phyloP scores from a whole-genome alignment of 1,140 invertebrate genomes.

The Hormaphis cornu region DNA sequence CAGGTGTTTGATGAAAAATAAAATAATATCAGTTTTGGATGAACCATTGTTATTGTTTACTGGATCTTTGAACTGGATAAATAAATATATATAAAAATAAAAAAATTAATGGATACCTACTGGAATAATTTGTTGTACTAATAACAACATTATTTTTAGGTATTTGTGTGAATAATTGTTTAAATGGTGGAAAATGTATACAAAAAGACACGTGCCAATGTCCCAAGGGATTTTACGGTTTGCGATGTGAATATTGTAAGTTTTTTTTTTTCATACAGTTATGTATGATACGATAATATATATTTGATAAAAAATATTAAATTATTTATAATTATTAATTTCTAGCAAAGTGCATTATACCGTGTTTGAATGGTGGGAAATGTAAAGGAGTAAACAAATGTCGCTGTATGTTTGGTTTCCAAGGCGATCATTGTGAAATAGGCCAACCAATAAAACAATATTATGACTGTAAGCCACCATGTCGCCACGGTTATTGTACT shows the following conservation, averaged over 20 bases:
- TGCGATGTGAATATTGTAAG: conserved; percentile 83
- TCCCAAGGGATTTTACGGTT: conserved; percentile 36
- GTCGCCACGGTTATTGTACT: conserved; percentile 31
- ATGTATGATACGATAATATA: no score
- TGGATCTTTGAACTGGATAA: no score
- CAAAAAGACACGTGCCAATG: conserved; percentile 35
- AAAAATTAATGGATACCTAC: no score
- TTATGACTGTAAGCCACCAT: conserved; percentile 28
- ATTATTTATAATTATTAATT: conserved; percentile 30
- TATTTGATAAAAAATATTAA: no score
- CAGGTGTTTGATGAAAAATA: no score
- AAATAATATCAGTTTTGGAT: no score
- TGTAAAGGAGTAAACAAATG: conserved; percentile 79
- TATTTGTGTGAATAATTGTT: conserved; percentile 80
- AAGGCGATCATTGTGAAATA: conserved; percentile 49
- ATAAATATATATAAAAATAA: no score
- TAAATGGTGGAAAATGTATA: conserved; percentile 83
- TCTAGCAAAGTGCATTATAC: conserved; percentile 78
- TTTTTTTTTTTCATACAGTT: conserved; percentile 40
- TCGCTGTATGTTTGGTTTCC: conserved; percentile 63
- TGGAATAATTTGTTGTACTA: no score
- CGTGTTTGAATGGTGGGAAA: conserved; percentile 73
- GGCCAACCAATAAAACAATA: conserved; percentile 23
- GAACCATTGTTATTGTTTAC: no score
- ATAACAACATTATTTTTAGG: conserved; percentile 55